A percentile compares a stretch with the other conserved stretches of the same genome.
Conservation (phyloP, 2,888 invertebrate species). For the Epsilonema sp. region DNA sequence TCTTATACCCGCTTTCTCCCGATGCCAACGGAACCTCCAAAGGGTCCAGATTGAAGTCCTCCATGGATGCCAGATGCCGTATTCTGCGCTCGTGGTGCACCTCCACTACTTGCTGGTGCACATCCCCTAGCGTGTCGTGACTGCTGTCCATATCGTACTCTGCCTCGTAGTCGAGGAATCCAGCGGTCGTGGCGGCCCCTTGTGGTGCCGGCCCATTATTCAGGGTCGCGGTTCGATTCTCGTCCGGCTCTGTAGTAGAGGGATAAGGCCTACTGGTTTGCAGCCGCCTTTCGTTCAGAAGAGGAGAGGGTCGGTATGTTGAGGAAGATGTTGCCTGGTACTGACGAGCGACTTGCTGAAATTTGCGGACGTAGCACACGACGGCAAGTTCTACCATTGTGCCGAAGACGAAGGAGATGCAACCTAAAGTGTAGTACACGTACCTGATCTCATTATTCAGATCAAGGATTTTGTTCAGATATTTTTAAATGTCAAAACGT, state of each 20-base stretch:
- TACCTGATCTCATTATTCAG: too few species aligned
- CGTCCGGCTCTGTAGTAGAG: not conserved
- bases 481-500: too few species aligned
- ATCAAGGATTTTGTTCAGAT: too few species aligned
- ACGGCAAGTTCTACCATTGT: constrained; percentile 29
- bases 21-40: not conserved
- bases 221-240: not conserved
- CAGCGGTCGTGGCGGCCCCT: too few species aligned
- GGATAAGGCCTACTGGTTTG: not conserved
- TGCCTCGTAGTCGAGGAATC: too few species aligned
- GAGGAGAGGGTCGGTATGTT: too few species aligned
- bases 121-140: not conserved
- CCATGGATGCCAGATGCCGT: not conserved
- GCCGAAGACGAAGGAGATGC: constrained; percentile 27
- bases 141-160: too few species aligned
- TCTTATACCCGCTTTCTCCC: not conserved
- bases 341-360: too few species aligned
- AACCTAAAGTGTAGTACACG: too few species aligned
- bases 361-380: constrained; percentile 26
- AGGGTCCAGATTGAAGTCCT: not conserved
- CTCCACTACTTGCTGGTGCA: not conserved
- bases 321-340: too few species aligned
- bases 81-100: not conserved
- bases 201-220: not conserved
- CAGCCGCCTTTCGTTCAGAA: too few species aligned